Base-by-base conservation (phyloP, 2,113 vertebrate genomes). In the Dromaius novaehollandiae region DNA sequence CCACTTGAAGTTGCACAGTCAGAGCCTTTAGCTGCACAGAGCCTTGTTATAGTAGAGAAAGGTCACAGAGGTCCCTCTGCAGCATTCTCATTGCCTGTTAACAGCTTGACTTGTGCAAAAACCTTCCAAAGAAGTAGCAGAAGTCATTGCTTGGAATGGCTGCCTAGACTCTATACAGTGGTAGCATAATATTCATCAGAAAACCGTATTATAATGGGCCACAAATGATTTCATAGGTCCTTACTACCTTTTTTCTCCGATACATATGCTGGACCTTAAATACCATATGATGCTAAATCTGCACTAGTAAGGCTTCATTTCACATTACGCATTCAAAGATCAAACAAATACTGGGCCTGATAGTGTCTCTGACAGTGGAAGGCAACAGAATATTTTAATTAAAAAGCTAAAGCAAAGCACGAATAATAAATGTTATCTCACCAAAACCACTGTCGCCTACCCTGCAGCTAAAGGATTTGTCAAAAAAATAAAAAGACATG, bases 351-450 rank as follows among this genome's bases (percentile, higher is more conserved):
- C 74, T 77, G 38, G 92, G 56, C 61, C 74, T 82, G 24, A 69
- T 92, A 53, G 68, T 95, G 96, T 98, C 95, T 97, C 94, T 98
- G 96, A 97, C 95, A 97, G 94, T 92, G 91, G 80, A 98, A 98
- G 75, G 96, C 97, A 98, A 94, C 93, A 94, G 89, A 82, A 94
- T 96, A 98, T 98, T 98, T 98, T 83, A 69, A 88, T 80, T 89
- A 38, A 74, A 89, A 98, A 98, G 48, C 98, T 98, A 98, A 98
- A 98, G 97, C 95, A 97, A 98, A 97, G 93, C 94, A 98, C 96
- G 98, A 98, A 97, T 98, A 98, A 97, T 97, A 97, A 97, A 98
- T 97, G 97, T 93, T 86, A 97, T 96, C 94, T 98, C 98, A 90
- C 97, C 94, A 97, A 98, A 98, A 74, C 97, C 98, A 89, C 94